phyloP scores from a whole-genome alignment of 1,140 invertebrate genomes.

The Papilio machaon region DNA sequence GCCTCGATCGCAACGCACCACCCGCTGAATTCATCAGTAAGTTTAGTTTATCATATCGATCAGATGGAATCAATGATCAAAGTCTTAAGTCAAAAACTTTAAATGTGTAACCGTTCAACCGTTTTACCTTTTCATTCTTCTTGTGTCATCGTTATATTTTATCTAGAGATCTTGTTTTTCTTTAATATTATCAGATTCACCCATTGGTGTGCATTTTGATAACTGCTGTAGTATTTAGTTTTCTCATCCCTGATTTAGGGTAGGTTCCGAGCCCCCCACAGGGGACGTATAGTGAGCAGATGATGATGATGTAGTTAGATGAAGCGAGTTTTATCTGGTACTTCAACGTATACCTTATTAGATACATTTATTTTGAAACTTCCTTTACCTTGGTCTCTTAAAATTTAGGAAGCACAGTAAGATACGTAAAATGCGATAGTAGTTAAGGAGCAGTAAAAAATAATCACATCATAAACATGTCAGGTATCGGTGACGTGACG shows the following conservation, averaged over 20 bases:
- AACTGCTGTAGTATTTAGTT: slow-evolving; percentile 78
- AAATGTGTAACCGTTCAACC: neutral
- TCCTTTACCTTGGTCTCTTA: too few species aligned
- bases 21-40: slow-evolving; percentile 74
- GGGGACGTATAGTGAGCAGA: too few species aligned
- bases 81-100: too few species aligned
- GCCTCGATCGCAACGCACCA: slow-evolving; percentile 56
- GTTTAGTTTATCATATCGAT: slow-evolving; percentile 20
- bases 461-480: neutral
- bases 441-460: neutral
- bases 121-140: neutral
- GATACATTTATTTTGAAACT: too few species aligned
- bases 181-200: too few species aligned
- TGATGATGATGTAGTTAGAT: too few species aligned
- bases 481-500: slow-evolving; percentile 70
- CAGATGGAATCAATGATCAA: slow-evolving; percentile 71
- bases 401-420: too few species aligned
- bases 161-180: too few species aligned
- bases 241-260: slow-evolving; percentile 46
- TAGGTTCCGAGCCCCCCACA: slow-evolving; percentile 68
- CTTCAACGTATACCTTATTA: too few species aligned
- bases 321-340: too few species aligned
- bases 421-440: neutral
- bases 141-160: too few species aligned
- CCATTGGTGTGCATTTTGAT: slow-evolving; percentile 41